Base-by-base conservation (phyloP, 2,888 invertebrate genomes). In the Perithous albicinctus region DNA sequence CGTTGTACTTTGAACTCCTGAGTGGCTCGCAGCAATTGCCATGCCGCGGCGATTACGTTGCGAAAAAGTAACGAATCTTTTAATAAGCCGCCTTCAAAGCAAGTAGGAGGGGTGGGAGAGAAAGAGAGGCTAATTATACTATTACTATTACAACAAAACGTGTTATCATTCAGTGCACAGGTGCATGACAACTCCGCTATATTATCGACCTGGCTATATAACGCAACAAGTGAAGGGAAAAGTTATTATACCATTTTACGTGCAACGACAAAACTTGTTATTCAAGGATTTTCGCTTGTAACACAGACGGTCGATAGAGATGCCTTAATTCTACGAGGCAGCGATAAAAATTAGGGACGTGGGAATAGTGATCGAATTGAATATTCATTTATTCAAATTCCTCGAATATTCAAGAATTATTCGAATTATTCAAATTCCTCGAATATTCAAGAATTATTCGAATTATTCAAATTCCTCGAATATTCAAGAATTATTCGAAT, bases 221-320 rank as follows among this genome's bases (percentile, higher is more conserved):
- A 80, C 75, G 73, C 75, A 82, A 79, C 79, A 67, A 82, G 82
- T 82, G 82, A 82, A 82, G 78, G 82, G 82, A 75, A 64, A 80
- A 56, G 48, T 69, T 51, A 64, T 63, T 61, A 59, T 35, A 32
- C 51, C 35, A 38, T 59, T 56, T 29, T 20, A 43, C 18, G 18
- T 43, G 56, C 46, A 48, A 74, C 46, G 54, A 23, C 15, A 63
- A 29, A 38, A 51, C 32, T 20, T 59, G 43, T 77, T 43, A 51
- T 51, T 72, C 54, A 32, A 72, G 54, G 41, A 26, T 70, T 56
- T 70, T 56, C 43, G 10, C n/a, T 41, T 29, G 15, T 15, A 15
- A 0, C 7, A 26, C 3, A 23, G 26, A 23, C 10, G 1, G 12
- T 10, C 29, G 20, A 48, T 15, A 48, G 8, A 48, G 7, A 8